Percentiles rank a stretch among this genome's conserved stretches.
Conservation (phyloP, 2,888 invertebrate genomes). For the Euproctis similis region DNA sequence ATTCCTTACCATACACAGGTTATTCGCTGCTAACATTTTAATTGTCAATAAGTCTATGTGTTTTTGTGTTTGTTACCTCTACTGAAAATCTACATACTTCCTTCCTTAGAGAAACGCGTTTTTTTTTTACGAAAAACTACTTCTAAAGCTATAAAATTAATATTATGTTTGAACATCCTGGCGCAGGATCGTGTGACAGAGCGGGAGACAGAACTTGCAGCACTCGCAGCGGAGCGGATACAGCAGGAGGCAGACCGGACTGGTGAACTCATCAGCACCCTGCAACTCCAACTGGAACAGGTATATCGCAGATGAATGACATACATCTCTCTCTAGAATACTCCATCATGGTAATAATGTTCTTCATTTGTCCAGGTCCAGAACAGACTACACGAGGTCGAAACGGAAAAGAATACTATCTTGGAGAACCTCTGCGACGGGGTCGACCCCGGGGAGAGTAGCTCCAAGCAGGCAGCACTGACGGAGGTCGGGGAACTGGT, state of each 20-base stretch:
- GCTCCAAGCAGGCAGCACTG: constrained; percentile 37
- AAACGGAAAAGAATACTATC: constrained; percentile 44
- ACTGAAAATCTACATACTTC: too few species aligned
- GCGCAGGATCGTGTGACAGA: constrained; percentile 40
- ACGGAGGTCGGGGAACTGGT: constrained; percentile 72
- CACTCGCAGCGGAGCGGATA: constrained; percentile 52
- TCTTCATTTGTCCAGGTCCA: constrained; percentile 31
- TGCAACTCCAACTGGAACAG: constrained; percentile 71
- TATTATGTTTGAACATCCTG: too few species aligned
- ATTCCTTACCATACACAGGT: too few species aligned
- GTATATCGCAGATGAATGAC: constrained; percentile 28
- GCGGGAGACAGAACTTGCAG: constrained; percentile 54
- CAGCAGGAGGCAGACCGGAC: constrained; percentile 57
- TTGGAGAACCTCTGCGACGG: constrained; percentile 32
- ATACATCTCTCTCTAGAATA: too few species aligned
- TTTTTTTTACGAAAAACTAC: too few species aligned
- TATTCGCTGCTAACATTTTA: too few species aligned
- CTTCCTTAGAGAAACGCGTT: too few species aligned
- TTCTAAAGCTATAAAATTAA: too few species aligned
- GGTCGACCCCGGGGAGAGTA: constrained; percentile 27
- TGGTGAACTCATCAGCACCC: constrained; percentile 54
- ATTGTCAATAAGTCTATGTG: too few species aligned
- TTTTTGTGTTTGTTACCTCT: too few species aligned
- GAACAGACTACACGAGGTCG: constrained; percentile 42
- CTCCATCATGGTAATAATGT: too few species aligned